Base-by-base conservation (phyloP, 2,888 invertebrate species). In the Salpingus planirostris region DNA sequence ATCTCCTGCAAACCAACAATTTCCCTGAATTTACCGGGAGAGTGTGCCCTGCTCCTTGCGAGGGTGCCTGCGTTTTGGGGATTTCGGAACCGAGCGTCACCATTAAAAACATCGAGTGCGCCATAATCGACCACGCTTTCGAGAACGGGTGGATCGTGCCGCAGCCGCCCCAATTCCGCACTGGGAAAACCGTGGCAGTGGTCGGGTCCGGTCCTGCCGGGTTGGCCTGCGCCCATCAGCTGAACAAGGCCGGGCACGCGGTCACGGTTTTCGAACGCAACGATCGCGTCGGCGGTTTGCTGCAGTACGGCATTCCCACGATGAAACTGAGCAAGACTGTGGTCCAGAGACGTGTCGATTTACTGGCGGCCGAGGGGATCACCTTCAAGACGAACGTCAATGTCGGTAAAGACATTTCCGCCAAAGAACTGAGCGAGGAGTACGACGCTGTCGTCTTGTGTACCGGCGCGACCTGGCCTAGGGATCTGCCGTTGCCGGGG, bases 41-140 rank as follows among this genome's bases (percentile, higher is more conserved):
- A 50, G 90, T 90, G 11, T 90, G 90, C 47, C 90, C 96, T 2
- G 98, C 98, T 6, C 97, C 98, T 5, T 98, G 98, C 65, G 98
- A 98, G 68, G 97, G 92, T 27, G 92, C 97, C 2, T 98, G 98
- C 64, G 96, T 96, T 35, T 67, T 97, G 43, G 62, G 80, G 34
- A 98, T 98, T 59, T 92, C 90, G 11, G 89, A 92, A 53, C 93
- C 95, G 2, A 76, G 97, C 7, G 98, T 98, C 13, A 97, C 97
- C 40, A 98, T 98, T 62, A 98, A 98, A 69, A 95, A 95, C 63
- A 97, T 98, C 52, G 98, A 98, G 69, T 96, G 96, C 64, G 81
- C 96, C 33, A 98, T 98, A 62, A 96, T 98, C 50, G 98, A 98
- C 69, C 81, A 93, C 68, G 98, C 93, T 7, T 98, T 92, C 64